Evolutionary conservation across 2,113 vertebrate species (phyloP).

Genomic region (Murina feae): DNA sequence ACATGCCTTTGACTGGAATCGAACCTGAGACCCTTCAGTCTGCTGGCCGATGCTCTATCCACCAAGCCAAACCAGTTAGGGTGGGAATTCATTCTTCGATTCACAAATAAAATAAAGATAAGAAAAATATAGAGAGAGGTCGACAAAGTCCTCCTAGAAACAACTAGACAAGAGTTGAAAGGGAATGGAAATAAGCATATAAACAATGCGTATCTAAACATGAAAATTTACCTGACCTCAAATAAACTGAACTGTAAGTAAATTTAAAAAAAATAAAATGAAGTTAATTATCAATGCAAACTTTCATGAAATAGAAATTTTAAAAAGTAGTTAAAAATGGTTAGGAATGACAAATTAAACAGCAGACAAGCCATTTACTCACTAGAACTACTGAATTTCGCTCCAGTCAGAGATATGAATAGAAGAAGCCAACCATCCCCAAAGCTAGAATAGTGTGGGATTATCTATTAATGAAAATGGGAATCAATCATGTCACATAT

Average conservation of each 20-base stretch:
- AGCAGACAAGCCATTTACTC: not conserved
- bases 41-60: too few species aligned
- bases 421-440: rapidly evolving
- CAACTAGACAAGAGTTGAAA: not conserved
- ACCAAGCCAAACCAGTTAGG: too few species aligned
- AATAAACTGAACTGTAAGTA: not conserved
- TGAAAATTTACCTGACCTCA: not conserved
- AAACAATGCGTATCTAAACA: not conserved
- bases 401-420: not conserved
- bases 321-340: not conserved
- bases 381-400: not conserved
- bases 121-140: not conserved
- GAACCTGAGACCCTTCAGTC: too few species aligned
- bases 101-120: not conserved
- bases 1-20: too few species aligned
- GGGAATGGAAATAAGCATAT: not conserved
- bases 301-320: not conserved
- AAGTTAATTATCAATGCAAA: not conserved
- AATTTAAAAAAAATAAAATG: not conserved
- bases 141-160: not conserved
- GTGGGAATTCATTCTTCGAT: too few species aligned
- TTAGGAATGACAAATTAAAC: not conserved
- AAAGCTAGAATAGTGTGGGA: not conserved
- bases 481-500: not conserved
- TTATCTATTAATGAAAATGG: not conserved